Percentiles rank a stretch among this genome's conserved stretches.
Conservation (phyloP, 2,113 vertebrate species). For the Laterallus jamaicensis region DNA sequence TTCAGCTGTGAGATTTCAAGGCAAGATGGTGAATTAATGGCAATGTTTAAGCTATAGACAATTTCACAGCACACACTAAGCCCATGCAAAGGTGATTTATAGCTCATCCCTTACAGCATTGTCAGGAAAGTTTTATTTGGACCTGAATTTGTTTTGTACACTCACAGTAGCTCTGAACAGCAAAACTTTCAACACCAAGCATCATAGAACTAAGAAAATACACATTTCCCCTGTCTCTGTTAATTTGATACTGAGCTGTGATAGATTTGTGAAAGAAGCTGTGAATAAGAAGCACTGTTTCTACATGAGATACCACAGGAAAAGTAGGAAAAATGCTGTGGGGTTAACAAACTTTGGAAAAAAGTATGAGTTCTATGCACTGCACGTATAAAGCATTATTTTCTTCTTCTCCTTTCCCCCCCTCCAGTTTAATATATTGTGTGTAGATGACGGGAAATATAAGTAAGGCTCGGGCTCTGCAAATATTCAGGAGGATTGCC, state of each 20-base stretch:
- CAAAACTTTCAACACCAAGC: not conserved
- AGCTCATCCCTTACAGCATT: not conserved
- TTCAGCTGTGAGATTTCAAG: not conserved
- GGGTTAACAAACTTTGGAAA: not conserved
- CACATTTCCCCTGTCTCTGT: not conserved
- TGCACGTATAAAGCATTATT: not conserved
- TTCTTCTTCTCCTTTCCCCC: rapidly evolving
- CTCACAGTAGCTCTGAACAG: not conserved
- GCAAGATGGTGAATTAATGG: not conserved
- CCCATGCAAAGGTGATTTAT: not conserved
- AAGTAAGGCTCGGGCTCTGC: not conserved
- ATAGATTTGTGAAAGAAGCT: not conserved
- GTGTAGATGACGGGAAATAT: not conserved
- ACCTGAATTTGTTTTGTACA: not conserved
- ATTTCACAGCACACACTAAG: not conserved
- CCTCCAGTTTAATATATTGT: not conserved
- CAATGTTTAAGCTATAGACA: not conserved
- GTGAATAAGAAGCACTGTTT: not conserved
- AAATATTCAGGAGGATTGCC: not conserved
- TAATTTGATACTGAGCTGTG: not conserved
- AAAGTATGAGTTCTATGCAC: not conserved
- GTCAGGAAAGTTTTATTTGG: not conserved
- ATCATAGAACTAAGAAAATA: not conserved
- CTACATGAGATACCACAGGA: not conserved
- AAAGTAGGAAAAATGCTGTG: not conserved